Percentiles rank a stretch among this genome's conserved stretches.
phyloP scores from a whole-genome alignment of 2,113 vertebrate species.

The Nansenia antarctica region DNA sequence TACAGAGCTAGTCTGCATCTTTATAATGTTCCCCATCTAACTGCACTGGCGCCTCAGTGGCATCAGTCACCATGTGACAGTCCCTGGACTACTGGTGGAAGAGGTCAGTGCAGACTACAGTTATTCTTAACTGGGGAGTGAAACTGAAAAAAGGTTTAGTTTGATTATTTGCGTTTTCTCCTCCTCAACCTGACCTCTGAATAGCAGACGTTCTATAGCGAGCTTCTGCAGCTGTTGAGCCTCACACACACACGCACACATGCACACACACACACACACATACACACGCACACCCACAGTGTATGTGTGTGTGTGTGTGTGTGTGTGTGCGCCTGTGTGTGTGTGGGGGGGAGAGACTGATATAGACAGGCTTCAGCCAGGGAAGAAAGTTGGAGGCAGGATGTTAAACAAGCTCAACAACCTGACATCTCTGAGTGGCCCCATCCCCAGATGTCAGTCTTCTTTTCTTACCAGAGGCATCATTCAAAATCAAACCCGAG shows the following conservation, averaged over 20 bases:
- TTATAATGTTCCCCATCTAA: too few species aligned
- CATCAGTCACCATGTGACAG: too few species aligned
- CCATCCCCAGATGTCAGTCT: not conserved
- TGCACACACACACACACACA: not conserved
- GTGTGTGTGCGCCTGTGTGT: too few species aligned
- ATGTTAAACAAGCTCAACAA: not conserved
- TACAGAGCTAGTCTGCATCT: too few species aligned
- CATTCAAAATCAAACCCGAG: constrained; percentile 16
- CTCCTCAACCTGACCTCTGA: not conserved
- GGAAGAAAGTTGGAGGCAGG: not conserved
- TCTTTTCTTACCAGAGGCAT: not conserved
- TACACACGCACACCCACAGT: not conserved
- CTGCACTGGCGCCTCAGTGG: too few species aligned
- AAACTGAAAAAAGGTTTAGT: not conserved
- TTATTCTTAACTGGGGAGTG: too few species aligned
- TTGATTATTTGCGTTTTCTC: not conserved
- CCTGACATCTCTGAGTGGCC: not conserved
- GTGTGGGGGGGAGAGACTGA: not conserved
- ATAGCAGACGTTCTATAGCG: constrained; percentile 5
- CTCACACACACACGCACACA: not conserved
- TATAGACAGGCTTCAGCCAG: constrained; percentile 12
- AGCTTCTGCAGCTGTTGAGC: not conserved
- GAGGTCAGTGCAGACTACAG: too few species aligned
- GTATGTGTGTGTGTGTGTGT: too few species aligned
- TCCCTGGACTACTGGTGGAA: too few species aligned